Conservation (phyloP, 2,113 vertebrate species). For the Sterrhoptilus dennistouni region DNA sequence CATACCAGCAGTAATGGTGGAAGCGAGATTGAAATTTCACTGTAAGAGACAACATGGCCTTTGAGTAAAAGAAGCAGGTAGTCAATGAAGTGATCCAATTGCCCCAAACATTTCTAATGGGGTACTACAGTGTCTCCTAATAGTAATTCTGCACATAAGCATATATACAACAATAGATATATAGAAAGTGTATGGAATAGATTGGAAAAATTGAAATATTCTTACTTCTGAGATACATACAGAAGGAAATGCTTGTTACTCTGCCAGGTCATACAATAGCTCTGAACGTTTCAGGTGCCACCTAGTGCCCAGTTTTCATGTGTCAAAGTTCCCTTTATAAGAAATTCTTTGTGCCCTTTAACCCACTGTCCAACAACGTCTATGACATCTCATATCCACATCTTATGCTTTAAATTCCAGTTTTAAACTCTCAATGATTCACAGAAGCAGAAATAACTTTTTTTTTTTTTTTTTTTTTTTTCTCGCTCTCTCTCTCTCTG, state of each 20-base stretch:
- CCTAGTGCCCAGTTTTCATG: background rate
- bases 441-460: background rate
- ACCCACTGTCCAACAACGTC: background rate
- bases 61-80: background rate
- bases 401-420: background rate
- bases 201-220: background rate
- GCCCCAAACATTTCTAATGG: background rate
- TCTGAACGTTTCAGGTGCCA: slow-evolving; percentile 2
- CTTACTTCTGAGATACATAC: background rate
- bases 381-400: background rate
- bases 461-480: background rate
- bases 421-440: background rate
- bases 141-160: background rate
- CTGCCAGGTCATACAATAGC: background rate
- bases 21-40: background rate
- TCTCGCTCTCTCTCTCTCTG: background rate
- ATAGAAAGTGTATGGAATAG: background rate
- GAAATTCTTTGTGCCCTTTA: background rate
- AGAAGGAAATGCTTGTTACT: background rate
- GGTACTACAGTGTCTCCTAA: background rate
- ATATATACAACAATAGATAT: background rate
- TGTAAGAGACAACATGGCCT: background rate
- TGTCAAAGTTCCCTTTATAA: background rate
- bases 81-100: background rate
- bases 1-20: background rate